Evolutionary conservation across 2,113 vertebrate genomes (phyloP).

Genomic region (Pomatorhinus ruficollis): DNA sequence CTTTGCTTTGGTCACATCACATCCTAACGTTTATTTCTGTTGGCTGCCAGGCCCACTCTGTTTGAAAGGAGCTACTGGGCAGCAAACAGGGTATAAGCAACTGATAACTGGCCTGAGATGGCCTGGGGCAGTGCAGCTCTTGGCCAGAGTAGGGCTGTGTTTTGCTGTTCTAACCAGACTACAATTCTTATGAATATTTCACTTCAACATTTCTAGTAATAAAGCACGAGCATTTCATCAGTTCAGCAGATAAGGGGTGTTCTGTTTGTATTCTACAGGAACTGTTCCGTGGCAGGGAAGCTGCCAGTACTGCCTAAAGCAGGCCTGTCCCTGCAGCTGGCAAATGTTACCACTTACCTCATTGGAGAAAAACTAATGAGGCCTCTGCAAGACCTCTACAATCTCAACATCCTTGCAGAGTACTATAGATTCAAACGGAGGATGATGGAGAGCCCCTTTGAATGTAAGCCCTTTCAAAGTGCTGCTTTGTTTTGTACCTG

Average conservation of each 20-base stretch:
- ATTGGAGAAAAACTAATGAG: constrained; percentile 82
- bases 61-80: not conserved
- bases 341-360: constrained; percentile 72
- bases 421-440: constrained; percentile 76
- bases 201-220: constrained; percentile 9
- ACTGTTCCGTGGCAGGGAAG: constrained; percentile 61
- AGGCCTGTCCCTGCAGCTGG: constrained; percentile 42
- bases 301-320: constrained; percentile 69
- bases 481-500: not conserved
- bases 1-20: not conserved
- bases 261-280: constrained; percentile 63
- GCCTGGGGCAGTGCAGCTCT: not conserved
- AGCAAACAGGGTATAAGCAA: not conserved
- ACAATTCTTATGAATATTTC: not conserved
- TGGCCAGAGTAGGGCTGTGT: not conserved
- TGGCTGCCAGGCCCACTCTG: not conserved
- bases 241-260: not conserved
- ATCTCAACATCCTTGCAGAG: constrained; percentile 71
- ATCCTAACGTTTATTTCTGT: not conserved
- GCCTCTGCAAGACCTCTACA: constrained; percentile 69
- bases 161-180: not conserved
- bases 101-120: not conserved
- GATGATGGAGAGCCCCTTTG: constrained; percentile 83
- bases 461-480: constrained; percentile 61
- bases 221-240: not conserved